phyloP scores from a whole-genome alignment of 2,797 vertebrate genomes.

The Psittacula derbiana region DNA sequence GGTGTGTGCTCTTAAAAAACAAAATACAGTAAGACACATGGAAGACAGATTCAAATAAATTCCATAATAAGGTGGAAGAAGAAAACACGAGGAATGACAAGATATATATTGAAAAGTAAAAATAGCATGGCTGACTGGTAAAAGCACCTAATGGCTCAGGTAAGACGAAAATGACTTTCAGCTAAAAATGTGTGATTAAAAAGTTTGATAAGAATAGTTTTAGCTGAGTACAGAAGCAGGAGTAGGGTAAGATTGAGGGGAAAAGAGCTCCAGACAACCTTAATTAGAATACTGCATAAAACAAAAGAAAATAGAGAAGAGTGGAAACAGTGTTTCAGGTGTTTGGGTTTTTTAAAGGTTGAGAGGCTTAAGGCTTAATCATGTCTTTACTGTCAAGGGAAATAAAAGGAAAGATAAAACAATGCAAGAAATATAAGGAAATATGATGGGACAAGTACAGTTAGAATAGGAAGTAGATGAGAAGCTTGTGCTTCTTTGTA shows the following conservation, averaged over 20 bases:
- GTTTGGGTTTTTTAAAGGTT: neutral
- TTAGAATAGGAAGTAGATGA: neutral
- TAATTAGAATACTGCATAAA: neutral
- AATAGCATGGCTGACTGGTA: neutral
- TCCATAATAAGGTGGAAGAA: neutral
- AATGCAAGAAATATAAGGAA: neutral
- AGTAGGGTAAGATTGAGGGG: neutral
- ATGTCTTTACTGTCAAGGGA: constrained; percentile 7
- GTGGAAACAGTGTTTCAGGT: neutral
- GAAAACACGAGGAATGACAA: neutral
- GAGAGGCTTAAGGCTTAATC: constrained; percentile 17
- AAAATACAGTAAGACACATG: neutral
- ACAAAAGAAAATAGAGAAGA: neutral
- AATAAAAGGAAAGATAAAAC: constrained; percentile 5
- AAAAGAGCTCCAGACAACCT: neutral
- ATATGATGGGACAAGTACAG: neutral
- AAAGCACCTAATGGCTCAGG: neutral
- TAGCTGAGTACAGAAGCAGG: neutral
- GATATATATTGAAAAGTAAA: neutral
- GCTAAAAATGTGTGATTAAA: neutral
- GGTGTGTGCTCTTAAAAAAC: neutral
- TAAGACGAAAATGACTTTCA: neutral
- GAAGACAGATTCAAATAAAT: neutral
- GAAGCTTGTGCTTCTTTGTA: neutral
- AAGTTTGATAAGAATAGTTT: neutral